Base-by-base conservation (phyloP, 2,888 invertebrate species). In the Lasioglossum figueresi region DNA sequence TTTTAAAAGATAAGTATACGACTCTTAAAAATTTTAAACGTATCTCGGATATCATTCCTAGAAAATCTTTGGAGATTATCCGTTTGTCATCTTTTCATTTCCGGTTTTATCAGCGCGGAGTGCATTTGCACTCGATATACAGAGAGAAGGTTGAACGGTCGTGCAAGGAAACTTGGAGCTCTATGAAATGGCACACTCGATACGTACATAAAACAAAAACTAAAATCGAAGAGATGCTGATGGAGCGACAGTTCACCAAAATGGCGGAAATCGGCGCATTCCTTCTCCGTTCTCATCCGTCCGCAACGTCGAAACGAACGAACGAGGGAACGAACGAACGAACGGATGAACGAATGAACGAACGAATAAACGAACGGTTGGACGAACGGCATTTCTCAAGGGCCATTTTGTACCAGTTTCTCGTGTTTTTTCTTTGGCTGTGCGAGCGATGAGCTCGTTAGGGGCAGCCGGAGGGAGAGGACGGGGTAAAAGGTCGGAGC, bases 371-470 rank as follows among this genome's bases (percentile, higher is more conserved):
- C 48, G 85, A 45, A 83, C 75, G 83, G 71, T 86, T 71, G 80
- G 84, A 88, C 87, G 86, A 81, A 86, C 88, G 87, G 92, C 91
- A 92, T 93, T 92, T 92, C 93, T 93, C 92, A 91, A 89, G 91
- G 91, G 88, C 92, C 92, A 93, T 93, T 94, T 93, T 91, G 93
- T 93, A 92, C 92, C 90, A 93, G 93, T 93, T 94, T 93, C 93
- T 92, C 90, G 88, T 90, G 88, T 90, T 92, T 92, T 92, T 92
- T 90, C 91, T 91, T 91, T 88, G 83, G 87, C 83, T 80, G 73
- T 82, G 84, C 91, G 91, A 92, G 90, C 92, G 93, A 93, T 92
- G 93, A 92, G 93, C 94, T 94, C 94, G 94, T 94, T 94, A 94
- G 92, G 90, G 91, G 88, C 83, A 87, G 86, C 84, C 85, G 88